Percentiles rank a stretch among this genome's conserved stretches.
phyloP scores from a whole-genome alignment of 2,797 vertebrate genomes.

The Sebastes glaucus region DNA sequence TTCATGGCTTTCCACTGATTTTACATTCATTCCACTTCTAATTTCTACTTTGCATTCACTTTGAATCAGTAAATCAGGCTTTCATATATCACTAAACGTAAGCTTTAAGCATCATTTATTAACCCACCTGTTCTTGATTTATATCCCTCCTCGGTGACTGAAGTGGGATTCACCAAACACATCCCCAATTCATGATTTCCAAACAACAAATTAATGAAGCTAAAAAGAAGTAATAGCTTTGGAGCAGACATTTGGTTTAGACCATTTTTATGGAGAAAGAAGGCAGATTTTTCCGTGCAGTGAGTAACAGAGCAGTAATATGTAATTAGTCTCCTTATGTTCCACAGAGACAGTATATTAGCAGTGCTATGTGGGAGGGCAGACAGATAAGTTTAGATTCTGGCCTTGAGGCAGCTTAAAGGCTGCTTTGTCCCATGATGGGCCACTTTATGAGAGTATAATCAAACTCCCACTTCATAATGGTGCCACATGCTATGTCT shows the following conservation, averaged over 20 bases:
- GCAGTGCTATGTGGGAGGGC: slow-evolving; percentile 25
- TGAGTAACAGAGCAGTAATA: background rate
- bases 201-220: background rate
- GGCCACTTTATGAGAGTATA: slow-evolving; percentile 29
- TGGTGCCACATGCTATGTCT: background rate
- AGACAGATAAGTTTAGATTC: slow-evolving; percentile 21
- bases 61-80: background rate
- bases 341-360: slow-evolving; percentile 2
- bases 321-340: slow-evolving; percentile 2
- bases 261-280: background rate
- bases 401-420: slow-evolving; percentile 41
- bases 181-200: background rate
- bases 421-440: slow-evolving; percentile 22
- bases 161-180: background rate
- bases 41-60: background rate
- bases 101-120: background rate
- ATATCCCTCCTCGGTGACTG: background rate
- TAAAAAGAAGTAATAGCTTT: background rate
- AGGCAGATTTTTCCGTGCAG: background rate
- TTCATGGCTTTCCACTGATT: background rate
- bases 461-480: slow-evolving; percentile 51
- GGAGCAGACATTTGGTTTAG: background rate
- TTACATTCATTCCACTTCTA: background rate
- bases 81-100: background rate
- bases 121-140: slow-evolving; percentile 4